Evolutionary conservation across 2,113 vertebrate genomes (phyloP), one percentile per base, ranked within the genome.

Genomic region (Prolemur simus): DNA sequence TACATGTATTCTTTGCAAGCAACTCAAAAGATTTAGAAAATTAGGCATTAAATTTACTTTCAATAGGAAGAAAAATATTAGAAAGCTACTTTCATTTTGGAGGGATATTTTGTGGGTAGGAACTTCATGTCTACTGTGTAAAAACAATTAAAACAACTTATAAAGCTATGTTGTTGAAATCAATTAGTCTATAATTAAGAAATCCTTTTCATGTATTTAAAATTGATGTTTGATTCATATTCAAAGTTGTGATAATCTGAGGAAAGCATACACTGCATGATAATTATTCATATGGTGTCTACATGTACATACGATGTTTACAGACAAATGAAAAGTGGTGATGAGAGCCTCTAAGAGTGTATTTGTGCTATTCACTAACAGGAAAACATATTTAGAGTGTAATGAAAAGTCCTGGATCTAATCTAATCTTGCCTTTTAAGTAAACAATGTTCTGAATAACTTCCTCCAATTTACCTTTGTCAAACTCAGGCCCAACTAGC

Each of bases 141-240:
- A 66, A 88, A 95, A 83, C 54, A 58, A 88, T 45, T 83, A 93
- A 98, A n/a, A 95, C 71, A 82, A 49, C 77, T 87, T 80, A 54
- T n/a, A 73, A 34, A 89, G 87, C 86, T 96, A 83, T 73, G 27
- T 63, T 71, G 4, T 60, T 39, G 10, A 69, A 91, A 85, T 84
- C 23, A 84, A 2, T 29, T 81, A 93, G 58, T 54, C 93, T 83
- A n/a, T 95, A 90, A 78, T 78, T 95, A 97, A 91, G 97, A 45
- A 97, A 58, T 12, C 7, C n/a, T 49, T 97, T 97, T 89, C 89
- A 95, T 80, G 13, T 77, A 42, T 96, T 97, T 97, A 96, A 97
- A 94, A 85, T 2, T 88, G 37, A 42, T 64, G 69, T 82, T 74
- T 97, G 87, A 92, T 74, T 87, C 87, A 8, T 52, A 68, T 87